phyloP scores from a whole-genome alignment of 1,140 invertebrate genomes.

The Spodoptera frugiperda region DNA sequence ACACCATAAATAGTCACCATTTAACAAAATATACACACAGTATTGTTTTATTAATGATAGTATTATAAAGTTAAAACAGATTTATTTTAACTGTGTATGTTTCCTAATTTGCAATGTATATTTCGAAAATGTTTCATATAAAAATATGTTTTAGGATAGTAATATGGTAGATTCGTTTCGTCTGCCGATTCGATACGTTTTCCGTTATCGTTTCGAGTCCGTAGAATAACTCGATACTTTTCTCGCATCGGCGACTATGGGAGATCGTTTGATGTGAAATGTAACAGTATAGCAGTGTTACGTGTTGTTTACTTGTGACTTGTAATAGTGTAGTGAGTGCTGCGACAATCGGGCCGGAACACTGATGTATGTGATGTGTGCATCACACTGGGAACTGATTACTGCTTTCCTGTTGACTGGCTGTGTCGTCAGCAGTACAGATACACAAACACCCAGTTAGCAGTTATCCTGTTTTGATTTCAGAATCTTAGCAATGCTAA shows the following conservation, averaged over 20 bases:
- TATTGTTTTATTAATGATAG: no score
- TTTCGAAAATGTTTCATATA: neutral
- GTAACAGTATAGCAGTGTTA: conserved; percentile 23
- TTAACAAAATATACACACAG: no score
- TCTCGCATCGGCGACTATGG: conserved; percentile 21
- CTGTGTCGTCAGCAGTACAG: conserved; percentile 3
- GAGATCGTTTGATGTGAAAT: conserved; percentile 13
- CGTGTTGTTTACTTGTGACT: conserved; percentile 22
- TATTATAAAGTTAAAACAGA: no score
- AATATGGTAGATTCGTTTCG: conserved; percentile 26
- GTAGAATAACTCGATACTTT: neutral
- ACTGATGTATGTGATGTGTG: neutral
- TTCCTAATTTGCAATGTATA: neutral
- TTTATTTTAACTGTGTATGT: no score
- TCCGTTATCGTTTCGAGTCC: conserved; percentile 21
- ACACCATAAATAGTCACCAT: neutral
- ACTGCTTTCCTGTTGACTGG: conserved; percentile 30
- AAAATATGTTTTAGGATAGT: conserved; percentile 5
- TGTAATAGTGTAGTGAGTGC: conserved; percentile 1
- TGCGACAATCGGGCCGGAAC: conserved; percentile 44
- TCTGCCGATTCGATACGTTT: conserved; percentile 30
- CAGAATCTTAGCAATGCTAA: no score
- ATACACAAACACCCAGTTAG: neutral
- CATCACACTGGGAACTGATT: neutral
- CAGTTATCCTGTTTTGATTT: neutral